Evolutionary conservation across 2,113 vertebrate species (phyloP), one percentile per base, ranked within the genome.

Genomic region (Osmerus eperlanus): DNA sequence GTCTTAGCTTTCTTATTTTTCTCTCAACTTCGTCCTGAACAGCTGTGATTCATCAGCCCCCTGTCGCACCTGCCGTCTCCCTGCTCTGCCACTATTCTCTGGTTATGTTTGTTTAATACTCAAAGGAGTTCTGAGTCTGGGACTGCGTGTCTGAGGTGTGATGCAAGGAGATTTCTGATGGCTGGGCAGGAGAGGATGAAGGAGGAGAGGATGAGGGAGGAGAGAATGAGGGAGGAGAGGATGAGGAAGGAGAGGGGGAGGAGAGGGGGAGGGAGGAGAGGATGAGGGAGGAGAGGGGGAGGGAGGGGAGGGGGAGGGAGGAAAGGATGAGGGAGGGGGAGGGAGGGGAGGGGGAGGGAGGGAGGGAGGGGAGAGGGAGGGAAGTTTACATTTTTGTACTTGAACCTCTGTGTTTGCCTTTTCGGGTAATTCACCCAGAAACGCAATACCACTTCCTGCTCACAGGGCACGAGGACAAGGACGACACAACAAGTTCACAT

Each of bases 51-150:
- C 83, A 77, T 64, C 60, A 68, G 83, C 73, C 81, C 78, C 81
- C 83, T 89, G 91, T 91, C 88, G 70, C 61, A 78, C 71, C 54
- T 59, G 69, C 84, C 84, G 87, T 91, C 89, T 84, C 62, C 71
- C 89, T 83, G 87, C 84, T 78, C 76, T 76, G 83, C 76, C 81
- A 86, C 83, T 86, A 90, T 87, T 81, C 87, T 85, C 84, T 80
- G 82, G 81, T 90, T 85, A 90, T 92, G 89, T 92, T 92, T 90
- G 90, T 91, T 92, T 92, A 92, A 91, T 91, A 90, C 91, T 87
- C 86, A 65, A 79, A 82, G 90, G 89, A 86, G 77, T 86, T 85
- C 82, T 83, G 77, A 77, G 82, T 62, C 74, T 71, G 65, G 80
- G 86, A 86, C 84, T 87, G 83, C 84, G 56, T 83, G 81, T 89